Percentiles rank a stretch among this genome's conserved stretches.
Conservation (phyloP, 2,113 vertebrate species). For the Pluvialis apricaria region DNA sequence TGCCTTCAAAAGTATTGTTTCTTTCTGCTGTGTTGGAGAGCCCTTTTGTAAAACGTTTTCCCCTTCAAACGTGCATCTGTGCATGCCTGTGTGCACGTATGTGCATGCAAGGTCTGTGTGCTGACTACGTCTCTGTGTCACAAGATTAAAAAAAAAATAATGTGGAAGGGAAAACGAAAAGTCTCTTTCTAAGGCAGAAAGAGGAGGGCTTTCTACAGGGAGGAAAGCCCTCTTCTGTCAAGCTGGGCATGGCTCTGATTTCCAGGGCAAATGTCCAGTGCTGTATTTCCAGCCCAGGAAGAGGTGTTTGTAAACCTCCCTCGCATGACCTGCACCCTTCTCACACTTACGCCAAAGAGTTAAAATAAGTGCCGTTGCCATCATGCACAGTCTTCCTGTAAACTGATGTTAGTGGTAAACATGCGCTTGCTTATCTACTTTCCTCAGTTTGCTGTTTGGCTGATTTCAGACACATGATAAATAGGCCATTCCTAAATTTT, state of each 20-base stretch:
- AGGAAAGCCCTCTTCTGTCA: neutral
- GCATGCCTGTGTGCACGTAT: neutral
- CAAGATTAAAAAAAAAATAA: neutral
- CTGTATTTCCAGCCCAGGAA: neutral
- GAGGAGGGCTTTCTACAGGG: neutral
- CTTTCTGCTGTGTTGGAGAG: constrained; percentile 54
- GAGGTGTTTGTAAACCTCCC: neutral
- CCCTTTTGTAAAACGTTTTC: neutral
- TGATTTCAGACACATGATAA: constrained; percentile 56
- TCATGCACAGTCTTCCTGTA: neutral
- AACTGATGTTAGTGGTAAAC: constrained; percentile 22
- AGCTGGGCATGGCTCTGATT: neutral
- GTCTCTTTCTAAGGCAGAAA: neutral
- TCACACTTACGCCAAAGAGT: neutral
- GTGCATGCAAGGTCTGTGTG: neutral
- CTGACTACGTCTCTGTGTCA: neutral
- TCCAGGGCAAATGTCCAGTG: neutral
- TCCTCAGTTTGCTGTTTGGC: constrained; percentile 22
- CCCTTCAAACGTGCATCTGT: neutral
- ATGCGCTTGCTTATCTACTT: constrained; percentile 26
- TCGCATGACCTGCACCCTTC: neutral
- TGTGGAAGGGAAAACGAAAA: neutral
- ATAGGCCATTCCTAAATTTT: constrained; percentile 53
- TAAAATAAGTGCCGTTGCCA: neutral
- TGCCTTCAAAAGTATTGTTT: constrained; percentile 42